Evolutionary conservation across 2,888 invertebrate genomes (phyloP).

Genomic region (Prosopocoilus inquinatus): DNA sequence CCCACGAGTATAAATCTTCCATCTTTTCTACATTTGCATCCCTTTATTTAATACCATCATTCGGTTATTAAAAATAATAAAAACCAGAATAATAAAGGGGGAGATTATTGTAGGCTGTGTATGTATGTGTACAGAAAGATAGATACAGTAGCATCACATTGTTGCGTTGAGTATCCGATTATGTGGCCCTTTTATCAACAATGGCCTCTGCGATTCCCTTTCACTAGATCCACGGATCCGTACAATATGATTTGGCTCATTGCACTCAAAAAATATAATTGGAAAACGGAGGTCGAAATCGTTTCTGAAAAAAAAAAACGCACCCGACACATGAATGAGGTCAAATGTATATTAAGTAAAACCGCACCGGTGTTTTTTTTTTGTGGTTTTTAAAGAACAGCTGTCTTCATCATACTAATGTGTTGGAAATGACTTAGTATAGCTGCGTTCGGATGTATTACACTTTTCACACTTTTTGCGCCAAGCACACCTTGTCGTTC

Average conservation of each 20-base stretch:
- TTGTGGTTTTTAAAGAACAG: background rate
- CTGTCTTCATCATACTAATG: background rate
- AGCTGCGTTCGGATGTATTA: too few species aligned
- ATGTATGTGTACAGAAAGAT: conserved; percentile 32
- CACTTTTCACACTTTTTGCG: too few species aligned
- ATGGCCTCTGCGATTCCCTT: conserved; percentile 40
- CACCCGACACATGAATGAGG: background rate
- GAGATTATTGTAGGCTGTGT: conserved; percentile 9
- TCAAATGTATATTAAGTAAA: background rate
- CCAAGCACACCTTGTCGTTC: too few species aligned
- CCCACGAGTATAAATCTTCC: too few species aligned
- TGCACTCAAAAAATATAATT: conserved; percentile 48
- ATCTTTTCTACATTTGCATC: too few species aligned
- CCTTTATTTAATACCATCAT: background rate
- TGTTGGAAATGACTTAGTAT: too few species aligned
- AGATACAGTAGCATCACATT: conserved; percentile 43
- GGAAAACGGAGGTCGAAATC: conserved; percentile 5
- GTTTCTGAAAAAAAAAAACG: background rate
- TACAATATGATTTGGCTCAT: conserved; percentile 51
- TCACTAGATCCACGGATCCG: conserved; percentile 45
- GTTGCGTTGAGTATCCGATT: conserved; percentile 46
- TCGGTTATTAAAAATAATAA: conserved; percentile 3
- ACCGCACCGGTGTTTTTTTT: background rate
- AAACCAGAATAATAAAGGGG: conserved; percentile 7
- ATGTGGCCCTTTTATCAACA: conserved; percentile 41